phyloP scores from a whole-genome alignment of 2,797 vertebrate species.

The Enteromius argenteus region DNA sequence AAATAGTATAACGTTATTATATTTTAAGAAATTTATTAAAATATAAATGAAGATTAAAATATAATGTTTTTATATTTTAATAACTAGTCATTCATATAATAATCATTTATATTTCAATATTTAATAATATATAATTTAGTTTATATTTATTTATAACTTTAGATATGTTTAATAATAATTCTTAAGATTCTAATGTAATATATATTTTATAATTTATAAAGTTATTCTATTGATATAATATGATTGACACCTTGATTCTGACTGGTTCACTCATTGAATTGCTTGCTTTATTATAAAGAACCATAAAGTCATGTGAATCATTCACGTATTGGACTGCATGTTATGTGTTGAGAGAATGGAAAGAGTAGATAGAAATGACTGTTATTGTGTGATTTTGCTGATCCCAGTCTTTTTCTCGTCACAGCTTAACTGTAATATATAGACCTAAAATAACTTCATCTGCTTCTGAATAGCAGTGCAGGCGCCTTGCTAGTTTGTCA shows the following conservation, averaged over 20 bases:
- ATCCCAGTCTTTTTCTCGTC: background rate
- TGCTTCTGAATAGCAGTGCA: background rate
- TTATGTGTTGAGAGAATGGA: background rate
- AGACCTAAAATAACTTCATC: background rate
- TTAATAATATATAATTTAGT: background rate
- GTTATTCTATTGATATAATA: background rate
- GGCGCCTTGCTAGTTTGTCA: background rate
- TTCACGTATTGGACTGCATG: background rate
- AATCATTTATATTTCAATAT: background rate
- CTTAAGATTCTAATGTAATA: background rate
- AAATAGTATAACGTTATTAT: too few species aligned
- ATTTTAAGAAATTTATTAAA: background rate
- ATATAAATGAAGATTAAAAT: background rate
- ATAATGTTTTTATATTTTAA: background rate
- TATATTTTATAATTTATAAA: background rate
- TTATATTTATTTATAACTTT: background rate
- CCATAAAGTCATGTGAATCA: background rate
- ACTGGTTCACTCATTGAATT: background rate
- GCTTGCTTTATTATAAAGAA: background rate
- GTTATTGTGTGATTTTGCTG: background rate
- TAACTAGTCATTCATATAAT: too few species aligned
- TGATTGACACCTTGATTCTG: background rate
- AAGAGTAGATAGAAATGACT: background rate
- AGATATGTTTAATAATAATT: background rate
- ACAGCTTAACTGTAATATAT: background rate